Base-by-base conservation (phyloP, 2,888 invertebrate genomes). In the Pyrocoelia pectoralis region DNA sequence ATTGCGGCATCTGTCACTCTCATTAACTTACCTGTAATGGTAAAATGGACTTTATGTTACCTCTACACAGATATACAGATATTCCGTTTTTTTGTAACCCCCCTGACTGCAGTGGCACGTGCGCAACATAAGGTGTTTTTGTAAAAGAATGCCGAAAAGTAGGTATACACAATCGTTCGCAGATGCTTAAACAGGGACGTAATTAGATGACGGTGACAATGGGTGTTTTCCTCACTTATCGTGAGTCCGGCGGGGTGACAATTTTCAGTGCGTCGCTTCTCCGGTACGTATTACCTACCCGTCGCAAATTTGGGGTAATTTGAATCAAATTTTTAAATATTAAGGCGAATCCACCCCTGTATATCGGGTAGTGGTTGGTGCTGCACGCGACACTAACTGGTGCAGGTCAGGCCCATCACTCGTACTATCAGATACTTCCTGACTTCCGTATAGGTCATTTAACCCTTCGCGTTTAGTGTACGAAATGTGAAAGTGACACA, bases 1-100 rank as follows among this genome's bases (percentile, higher is more conserved):
- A 78, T 78, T 78, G 75, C 74, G 73, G 75, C 78, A 78, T 78
- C 78, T 78, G 77, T 76, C 77, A 76, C 71, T 76, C 72, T 71
- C 68, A 68, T 69, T 71, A 73, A 71, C 73, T 73, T 74, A 70
- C 68, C 66, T 62, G 62, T 56, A 50, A 40, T 48, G 29, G 38
- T 17, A 68, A 69, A 68, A 59, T 66, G 24, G 61, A 40, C 68
- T 51, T 58, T 70, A 67, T 68, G 51, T n/a, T 61, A 58, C 61
- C 56, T 57, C 61, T 41, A 43, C 51, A 40, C 66, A 68, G 56
- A 68, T 61, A 59, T 61, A 55, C 73, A 71, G 73, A 66, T 73
- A 69, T 67, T 69, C 55, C 57, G 56, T 57, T 56, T 24, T n/a
- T 56, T 28, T 58, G 59, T 68, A 68, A 69, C 68, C 69, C 65